Percentiles rank a stretch among this genome's conserved stretches.
Conservation (phyloP, 2,113 vertebrate genomes). For the Heliornis fulica region DNA sequence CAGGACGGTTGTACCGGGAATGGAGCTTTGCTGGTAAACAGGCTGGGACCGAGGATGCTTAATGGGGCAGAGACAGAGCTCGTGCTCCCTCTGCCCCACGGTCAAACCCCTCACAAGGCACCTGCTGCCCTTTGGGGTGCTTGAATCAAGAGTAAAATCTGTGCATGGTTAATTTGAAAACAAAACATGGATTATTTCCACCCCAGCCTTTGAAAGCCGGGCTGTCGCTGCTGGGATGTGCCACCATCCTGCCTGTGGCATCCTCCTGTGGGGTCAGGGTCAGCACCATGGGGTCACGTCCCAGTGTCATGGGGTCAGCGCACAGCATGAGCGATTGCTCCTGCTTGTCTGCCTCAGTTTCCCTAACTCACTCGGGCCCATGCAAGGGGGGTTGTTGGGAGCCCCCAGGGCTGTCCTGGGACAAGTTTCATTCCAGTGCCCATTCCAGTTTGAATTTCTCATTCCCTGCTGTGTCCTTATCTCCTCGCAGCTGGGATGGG, state of each 20-base stretch:
- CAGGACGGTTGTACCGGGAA: not conserved
- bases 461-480: not conserved
- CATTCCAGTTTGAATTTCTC: fast-evolving
- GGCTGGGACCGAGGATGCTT: not conserved
- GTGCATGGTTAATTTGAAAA: not conserved
- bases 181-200: fast-evolving
- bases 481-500: fast-evolving
- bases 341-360: not conserved
- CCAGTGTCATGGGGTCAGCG: not conserved
- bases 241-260: not conserved
- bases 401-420: not conserved
- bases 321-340: not conserved
- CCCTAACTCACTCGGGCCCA: not conserved
- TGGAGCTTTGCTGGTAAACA: not conserved
- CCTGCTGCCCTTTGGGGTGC: not conserved
- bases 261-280: fast-evolving
- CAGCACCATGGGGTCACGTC: fast-evolving
- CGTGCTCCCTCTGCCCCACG: not conserved
- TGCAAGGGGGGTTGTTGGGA: fast-evolving
- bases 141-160: not conserved
- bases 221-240: not conserved
- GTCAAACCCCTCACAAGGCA: not conserved
- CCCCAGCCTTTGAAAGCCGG: not conserved
- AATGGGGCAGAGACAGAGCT: not conserved
- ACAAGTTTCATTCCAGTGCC: too few relatives aligned